These are phyloP conservation scores for Deroplatys truncata DNA, from an alignment of 2,888 invertebrate species.

Conservation along the genomic window DNA sequence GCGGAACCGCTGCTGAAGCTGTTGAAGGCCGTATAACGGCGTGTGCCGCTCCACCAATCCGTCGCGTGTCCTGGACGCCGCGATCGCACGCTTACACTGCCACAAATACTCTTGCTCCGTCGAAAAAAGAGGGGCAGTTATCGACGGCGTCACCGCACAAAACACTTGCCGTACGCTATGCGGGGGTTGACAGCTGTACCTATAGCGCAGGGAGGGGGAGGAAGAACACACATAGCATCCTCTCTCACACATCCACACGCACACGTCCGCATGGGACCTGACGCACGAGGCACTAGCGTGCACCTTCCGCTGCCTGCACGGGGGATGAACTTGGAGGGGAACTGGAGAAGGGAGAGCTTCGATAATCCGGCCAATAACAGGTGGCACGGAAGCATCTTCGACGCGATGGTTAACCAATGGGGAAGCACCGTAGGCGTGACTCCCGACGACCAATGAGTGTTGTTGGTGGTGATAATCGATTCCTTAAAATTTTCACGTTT, in stretches of 20 bases:
- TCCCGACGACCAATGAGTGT: background rate
- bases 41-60: background rate
- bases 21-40: background rate
- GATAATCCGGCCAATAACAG: background rate
- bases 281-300: background rate
- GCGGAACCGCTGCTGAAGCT: background rate
- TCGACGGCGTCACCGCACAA: background rate
- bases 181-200: too few species aligned
- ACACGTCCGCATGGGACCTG: background rate
- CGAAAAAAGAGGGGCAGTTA: background rate
- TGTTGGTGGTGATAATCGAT: background rate
- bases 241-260: background rate
- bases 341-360: background rate
- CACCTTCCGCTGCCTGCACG: background rate
- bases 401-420: background rate
- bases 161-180: background rate
- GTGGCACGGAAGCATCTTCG: background rate
- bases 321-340: background rate
- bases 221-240: background rate
- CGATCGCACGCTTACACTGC: background rate
- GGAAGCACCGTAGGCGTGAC: background rate
- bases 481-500: background rate
- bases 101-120: background rate
- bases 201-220: background rate
- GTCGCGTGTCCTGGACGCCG: background rate